Evolutionary conservation across 2,888 invertebrate species (phyloP), one percentile per base, ranked within the genome.

Genomic region (Parnassius mnemosyne): DNA sequence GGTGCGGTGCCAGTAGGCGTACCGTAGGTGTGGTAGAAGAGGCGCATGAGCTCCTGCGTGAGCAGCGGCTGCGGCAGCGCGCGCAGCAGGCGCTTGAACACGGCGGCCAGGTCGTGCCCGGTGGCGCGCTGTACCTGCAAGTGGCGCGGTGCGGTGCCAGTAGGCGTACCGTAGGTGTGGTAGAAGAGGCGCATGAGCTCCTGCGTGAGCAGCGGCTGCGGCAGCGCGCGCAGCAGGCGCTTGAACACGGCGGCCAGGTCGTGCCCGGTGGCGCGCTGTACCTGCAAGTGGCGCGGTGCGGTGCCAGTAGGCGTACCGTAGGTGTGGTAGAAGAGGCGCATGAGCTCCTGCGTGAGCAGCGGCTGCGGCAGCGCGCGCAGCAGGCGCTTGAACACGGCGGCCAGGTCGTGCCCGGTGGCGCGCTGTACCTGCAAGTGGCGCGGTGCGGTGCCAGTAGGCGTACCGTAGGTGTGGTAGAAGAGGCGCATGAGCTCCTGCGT

Each of bases 121-220:
- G 95, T 93, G 56, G 95, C 95, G 63, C 93, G 92, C 61, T 92
- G 84, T n/a, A n/a, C n/a, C n/a, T n/a, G n/a, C n/a, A n/a, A n/a
- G n/a, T n/a, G n/a, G 16, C 16, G 16, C 16, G 16, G 5, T 34
- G 34, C 3, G 46, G 9, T 3, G 46, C n/a, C 16, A 86, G 92
- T 89, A 16, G 16, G 16, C 16, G 16, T 78, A 95, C 95, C 92
- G 77, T 96, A 95, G 57, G 95, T 95, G 84, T 96, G 96, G 84
- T 96, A 96, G 90, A 96, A 96, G 65, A 96, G 95, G 75, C 97
- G 95, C 81, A 97, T 95, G 58, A 97, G 94, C 85, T 96, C 96
- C 81, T 94, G 94, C 12, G 97, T 96, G 71, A 97, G 94, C 71
- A 97, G 92, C 20, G 97, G 96, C 79, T 96, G 95, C 9, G 97